phyloP scores from a whole-genome alignment of 2,888 invertebrate species.

The Apoda limacodes region DNA sequence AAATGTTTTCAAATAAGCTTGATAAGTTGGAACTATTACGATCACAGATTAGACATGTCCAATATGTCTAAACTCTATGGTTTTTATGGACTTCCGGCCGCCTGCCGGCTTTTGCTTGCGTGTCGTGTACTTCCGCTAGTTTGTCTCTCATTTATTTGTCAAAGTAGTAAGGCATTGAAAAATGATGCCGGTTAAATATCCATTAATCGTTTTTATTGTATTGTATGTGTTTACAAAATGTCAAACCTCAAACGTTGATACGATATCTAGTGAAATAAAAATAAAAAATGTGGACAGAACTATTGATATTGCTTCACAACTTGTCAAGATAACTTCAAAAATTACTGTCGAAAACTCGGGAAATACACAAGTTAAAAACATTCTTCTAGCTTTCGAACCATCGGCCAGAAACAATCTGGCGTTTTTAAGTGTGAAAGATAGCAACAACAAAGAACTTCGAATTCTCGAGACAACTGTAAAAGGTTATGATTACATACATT shows the following conservation, averaged over 20 bases:
- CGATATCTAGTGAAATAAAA: slow-evolving; percentile 69
- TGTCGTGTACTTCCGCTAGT: slow-evolving; percentile 59
- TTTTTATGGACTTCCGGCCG: too few species aligned
- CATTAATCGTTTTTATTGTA: too few species aligned
- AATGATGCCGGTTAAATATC: slow-evolving; percentile 50
- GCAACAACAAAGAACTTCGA: slow-evolving; percentile 68
- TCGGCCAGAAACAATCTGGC: slow-evolving; percentile 74
- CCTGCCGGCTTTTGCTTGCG: too few species aligned
- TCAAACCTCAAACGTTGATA: slow-evolving; percentile 44
- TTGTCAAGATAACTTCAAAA: slow-evolving; percentile 85
- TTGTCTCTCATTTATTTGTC: slow-evolving; percentile 52
- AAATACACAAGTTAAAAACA: slow-evolving; percentile 75
- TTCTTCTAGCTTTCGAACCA: slow-evolving; percentile 79
- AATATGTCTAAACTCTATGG: too few species aligned
- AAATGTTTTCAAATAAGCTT: too few species aligned
- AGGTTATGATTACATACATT: slow-evolving; percentile 55
- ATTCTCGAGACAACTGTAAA: slow-evolving; percentile 61
- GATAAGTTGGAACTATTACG: too few species aligned
- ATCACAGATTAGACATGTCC: too few species aligned
- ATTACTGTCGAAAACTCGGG: slow-evolving; percentile 88
- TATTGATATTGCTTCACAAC: slow-evolving; percentile 89
- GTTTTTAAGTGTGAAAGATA: slow-evolving; percentile 78
- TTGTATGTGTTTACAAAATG: too few species aligned
- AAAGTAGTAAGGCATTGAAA: too few species aligned
- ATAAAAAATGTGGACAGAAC: slow-evolving; percentile 86